phyloP scores from a whole-genome alignment of 2,113 vertebrate species.

The Ia io region DNA sequence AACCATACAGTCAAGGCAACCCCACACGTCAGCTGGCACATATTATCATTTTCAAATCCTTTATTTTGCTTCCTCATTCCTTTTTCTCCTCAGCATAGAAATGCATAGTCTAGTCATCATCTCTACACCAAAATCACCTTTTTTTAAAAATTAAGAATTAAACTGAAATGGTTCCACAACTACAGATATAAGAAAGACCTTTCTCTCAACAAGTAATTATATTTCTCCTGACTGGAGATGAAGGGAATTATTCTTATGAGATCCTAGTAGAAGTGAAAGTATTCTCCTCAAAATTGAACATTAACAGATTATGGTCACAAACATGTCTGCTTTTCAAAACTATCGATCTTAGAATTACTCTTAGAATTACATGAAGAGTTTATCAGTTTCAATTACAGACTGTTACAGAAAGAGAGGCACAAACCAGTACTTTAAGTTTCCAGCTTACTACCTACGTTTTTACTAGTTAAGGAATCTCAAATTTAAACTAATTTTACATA shows the following conservation, averaged over 20 bases:
- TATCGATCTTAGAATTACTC: not conserved
- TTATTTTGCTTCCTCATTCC: not conserved
- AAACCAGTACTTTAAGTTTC: not conserved
- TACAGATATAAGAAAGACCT: not conserved
- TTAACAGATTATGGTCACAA: not conserved
- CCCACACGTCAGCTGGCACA: not conserved
- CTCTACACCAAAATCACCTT: not conserved
- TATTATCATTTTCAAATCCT: not conserved
- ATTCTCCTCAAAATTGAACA: not conserved
- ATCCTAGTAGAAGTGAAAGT: not conserved
- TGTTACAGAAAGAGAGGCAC: not conserved
- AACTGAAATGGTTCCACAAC: not conserved
- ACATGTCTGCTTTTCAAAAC: conserved; percentile 1
- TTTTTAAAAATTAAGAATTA: not conserved
- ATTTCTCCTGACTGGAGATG: not conserved
- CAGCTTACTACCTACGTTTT: not conserved
- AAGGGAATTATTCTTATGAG: not conserved
- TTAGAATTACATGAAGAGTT: not conserved
- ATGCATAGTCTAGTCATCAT: not conserved
- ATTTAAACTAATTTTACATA: not conserved
- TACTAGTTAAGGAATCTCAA: not conserved
- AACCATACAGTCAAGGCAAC: not conserved
- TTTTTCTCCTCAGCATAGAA: not conserved
- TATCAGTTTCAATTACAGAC: not conserved
- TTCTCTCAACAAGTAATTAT: not conserved